Percentiles rank a stretch among this genome's conserved stretches.
Evolutionary conservation across 2,797 vertebrate genomes (phyloP).

Genomic region (Sebastes nivosus): DNA sequence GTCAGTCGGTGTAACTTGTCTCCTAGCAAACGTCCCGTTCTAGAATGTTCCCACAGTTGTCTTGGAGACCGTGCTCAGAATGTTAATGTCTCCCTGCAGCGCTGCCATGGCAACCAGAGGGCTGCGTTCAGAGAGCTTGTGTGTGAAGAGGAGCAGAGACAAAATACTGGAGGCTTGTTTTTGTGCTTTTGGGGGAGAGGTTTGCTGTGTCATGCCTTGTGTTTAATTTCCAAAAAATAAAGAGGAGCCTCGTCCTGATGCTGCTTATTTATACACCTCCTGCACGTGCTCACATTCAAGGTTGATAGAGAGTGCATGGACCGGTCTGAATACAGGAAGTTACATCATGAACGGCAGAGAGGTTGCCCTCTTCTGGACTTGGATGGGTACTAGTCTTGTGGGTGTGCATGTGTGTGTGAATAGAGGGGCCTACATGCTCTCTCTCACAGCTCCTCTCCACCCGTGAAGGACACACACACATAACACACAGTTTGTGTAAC

Average conservation of each 20-base stretch:
- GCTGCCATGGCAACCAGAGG: slow-evolving; percentile 69
- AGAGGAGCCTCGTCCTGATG: slow-evolving; percentile 5
- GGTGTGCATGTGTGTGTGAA: slow-evolving; percentile 26
- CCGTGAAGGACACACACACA: slow-evolving; percentile 72
- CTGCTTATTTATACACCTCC: slow-evolving; percentile 37
- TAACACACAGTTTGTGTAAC: slow-evolving; percentile 60
- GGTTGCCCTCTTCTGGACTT: slow-evolving; percentile 69
- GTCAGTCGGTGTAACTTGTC: not conserved
- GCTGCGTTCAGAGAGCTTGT: slow-evolving; percentile 36
- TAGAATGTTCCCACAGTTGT: slow-evolving; percentile 62
- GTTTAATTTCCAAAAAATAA: not conserved
- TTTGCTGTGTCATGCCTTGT: not conserved
- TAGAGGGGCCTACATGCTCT: slow-evolving; percentile 37
- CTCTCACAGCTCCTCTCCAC: slow-evolving; percentile 38
- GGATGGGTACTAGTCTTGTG: slow-evolving; percentile 47
- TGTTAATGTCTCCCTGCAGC: slow-evolving; percentile 60
- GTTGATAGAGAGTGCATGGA: slow-evolving; percentile 54
- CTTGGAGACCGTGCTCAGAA: slow-evolving; percentile 53
- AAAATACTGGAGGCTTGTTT: not conserved
- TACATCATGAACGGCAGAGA: slow-evolving; percentile 49
- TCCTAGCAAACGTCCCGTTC: slow-evolving; percentile 35
- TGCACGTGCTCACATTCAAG: slow-evolving; percentile 47
- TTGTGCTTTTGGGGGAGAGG: not conserved
- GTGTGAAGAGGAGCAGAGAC: not conserved
- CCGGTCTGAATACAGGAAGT: slow-evolving; percentile 66